Evolutionary conservation across 2,113 vertebrate species (phyloP).

Genomic region (Edolisoma coerulescens): DNA sequence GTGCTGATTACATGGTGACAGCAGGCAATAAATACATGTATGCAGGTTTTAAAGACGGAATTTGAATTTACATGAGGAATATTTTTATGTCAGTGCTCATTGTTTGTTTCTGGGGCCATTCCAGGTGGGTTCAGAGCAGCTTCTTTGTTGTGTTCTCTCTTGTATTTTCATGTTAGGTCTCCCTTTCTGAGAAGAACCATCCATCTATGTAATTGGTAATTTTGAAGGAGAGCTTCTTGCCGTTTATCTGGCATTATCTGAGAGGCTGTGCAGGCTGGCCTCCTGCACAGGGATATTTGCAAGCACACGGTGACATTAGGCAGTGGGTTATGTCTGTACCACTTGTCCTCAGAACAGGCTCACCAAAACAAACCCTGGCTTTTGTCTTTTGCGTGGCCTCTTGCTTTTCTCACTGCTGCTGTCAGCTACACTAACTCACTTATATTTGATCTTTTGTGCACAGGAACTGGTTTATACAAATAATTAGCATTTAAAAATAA

Average conservation of each 20-base stretch:
- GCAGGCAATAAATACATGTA: background rate
- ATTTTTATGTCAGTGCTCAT: background rate
- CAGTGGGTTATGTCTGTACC: background rate
- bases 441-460: background rate
- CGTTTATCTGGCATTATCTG: constrained; percentile 17
- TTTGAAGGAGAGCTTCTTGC: constrained; percentile 18
- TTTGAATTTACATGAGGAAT: background rate
- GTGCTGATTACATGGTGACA: background rate
- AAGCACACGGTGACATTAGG: constrained; percentile 13
- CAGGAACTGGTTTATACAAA: background rate
- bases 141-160: background rate
- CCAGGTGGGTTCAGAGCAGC: background rate
- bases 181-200: background rate
- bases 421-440: background rate
- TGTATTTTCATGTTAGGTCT: background rate
- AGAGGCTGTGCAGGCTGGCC: constrained; percentile 11
- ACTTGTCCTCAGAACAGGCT: background rate
- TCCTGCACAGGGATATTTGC: constrained; percentile 11
- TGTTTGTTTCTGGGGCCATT: background rate
- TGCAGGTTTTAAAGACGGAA: background rate
- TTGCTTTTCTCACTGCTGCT: background rate
- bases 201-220: background rate
- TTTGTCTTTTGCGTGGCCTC: background rate
- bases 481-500: background rate
- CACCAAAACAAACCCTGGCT: constrained; percentile 13